A percentile compares a stretch with the other conserved stretches of the same genome.
These are phyloP conservation scores for Spodoptera picta DNA, from an alignment of 2,888 invertebrate genomes.

Conservation along the genomic window DNA sequence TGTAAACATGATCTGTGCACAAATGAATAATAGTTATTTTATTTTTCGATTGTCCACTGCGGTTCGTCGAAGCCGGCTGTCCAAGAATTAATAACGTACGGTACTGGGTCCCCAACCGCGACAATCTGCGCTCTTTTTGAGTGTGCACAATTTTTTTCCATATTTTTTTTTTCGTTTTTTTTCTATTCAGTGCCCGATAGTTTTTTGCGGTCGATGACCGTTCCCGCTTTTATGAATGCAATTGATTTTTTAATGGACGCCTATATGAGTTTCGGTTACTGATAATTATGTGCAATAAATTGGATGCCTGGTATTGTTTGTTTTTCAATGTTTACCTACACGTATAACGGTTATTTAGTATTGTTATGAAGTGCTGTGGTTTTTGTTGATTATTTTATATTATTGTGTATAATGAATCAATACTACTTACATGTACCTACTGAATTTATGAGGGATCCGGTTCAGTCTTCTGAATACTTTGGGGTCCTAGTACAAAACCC, in stretches of 20 bases:
- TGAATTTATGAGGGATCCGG: too few relatives aligned
- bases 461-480: too few relatives aligned
- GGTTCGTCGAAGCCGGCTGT: constrained; percentile 75
- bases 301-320: constrained; percentile 9
- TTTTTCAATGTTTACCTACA: constrained; percentile 2
- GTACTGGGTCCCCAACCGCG: constrained; percentile 78
- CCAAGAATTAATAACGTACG: constrained; percentile 86
- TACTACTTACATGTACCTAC: too few relatives aligned
- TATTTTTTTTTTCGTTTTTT: constrained; percentile 71
- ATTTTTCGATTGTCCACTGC: constrained; percentile 85
- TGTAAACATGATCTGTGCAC: constrained; percentile 72
- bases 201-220: constrained; percentile 85
- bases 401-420: background rate
- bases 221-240: constrained; percentile 73
- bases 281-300: constrained; percentile 41
- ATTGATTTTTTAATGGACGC: constrained; percentile 68
- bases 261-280: constrained; percentile 44
- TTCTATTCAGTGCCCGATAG: constrained; percentile 82
- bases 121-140: constrained; percentile 85
- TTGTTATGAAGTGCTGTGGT: background rate
- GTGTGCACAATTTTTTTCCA: constrained; percentile 65
- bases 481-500: too few relatives aligned
- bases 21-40: constrained; percentile 87
- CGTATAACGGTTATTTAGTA: background rate
- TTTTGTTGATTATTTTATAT: background rate